These are phyloP conservation scores for Muscicapa adusta DNA, from an alignment of 2,113 vertebrate species.

Conservation along the genomic window DNA sequence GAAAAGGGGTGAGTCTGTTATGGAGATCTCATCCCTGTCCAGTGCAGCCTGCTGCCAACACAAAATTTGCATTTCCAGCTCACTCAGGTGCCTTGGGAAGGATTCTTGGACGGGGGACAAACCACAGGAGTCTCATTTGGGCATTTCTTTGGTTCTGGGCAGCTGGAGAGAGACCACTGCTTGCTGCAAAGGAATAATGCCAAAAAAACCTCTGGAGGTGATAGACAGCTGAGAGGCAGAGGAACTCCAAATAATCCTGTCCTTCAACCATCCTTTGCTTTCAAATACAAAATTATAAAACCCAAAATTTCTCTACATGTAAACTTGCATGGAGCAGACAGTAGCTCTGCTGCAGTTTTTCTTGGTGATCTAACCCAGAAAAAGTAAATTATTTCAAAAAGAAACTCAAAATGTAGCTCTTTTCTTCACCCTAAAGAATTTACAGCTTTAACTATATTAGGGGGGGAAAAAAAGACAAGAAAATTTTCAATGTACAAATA, in stretches of 20 bases:
- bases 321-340: background rate
- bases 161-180: background rate
- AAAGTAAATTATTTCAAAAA: background rate
- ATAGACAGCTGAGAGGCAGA: background rate
- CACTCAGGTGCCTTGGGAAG: background rate
- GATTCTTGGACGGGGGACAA: background rate
- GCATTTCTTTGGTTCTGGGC: background rate
- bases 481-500: background rate
- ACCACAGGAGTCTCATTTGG: background rate
- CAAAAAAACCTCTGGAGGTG: background rate
- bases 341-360: background rate
- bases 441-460: background rate
- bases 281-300: background rate
- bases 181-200: background rate
- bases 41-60: background rate
- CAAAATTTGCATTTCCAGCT: background rate
- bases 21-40: background rate
- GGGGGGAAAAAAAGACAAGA: rapidly evolving
- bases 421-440: background rate
- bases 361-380: background rate
- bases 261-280: background rate
- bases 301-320: background rate
- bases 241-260: background rate
- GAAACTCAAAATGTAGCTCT: background rate
- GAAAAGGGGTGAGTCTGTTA: background rate